Conservation (phyloP, 1,140 invertebrate genomes). For the Drosophila ficusphila region DNA sequence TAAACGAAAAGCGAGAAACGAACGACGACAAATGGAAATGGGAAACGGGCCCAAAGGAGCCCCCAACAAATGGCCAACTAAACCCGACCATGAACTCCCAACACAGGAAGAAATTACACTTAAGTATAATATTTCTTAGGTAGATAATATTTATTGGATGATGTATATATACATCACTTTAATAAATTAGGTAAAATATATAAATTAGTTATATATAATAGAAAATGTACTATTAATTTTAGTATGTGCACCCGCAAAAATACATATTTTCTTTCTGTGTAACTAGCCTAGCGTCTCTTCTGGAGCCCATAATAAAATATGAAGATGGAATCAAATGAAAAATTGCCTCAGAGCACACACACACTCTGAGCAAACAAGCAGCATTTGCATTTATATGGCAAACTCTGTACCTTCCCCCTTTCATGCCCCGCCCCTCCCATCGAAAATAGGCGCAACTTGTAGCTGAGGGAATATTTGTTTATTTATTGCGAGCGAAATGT, state of each 20-base stretch:
- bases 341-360: conserved; percentile 79
- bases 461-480: conserved; percentile 74
- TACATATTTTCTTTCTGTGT: background rate
- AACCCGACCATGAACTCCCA: conserved; percentile 31
- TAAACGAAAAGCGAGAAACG: conserved; percentile 23
- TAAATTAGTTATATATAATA: too few species aligned
- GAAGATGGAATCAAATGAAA: conserved; percentile 84
- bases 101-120: conserved; percentile 1
- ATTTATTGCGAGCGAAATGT: conserved; percentile 84
- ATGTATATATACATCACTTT: too few species aligned
- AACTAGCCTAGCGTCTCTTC: conserved; percentile 22
- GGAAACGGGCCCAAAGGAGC: conserved; percentile 46
- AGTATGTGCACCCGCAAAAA: background rate
- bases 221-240: too few species aligned
- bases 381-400: conserved; percentile 80
- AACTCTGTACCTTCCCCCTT: conserved; percentile 23
- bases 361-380: conserved; percentile 65
- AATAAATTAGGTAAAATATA: too few species aligned
- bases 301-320: conserved; percentile 77
- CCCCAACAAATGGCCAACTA: conserved; percentile 21
- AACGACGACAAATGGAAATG: conserved; percentile 71
- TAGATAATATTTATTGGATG: too few species aligned
- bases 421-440: conserved; percentile 14
- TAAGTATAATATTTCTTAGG: too few species aligned
- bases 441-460: conserved; percentile 64